Evolutionary conservation across 2,888 invertebrate species (phyloP).

Genomic region (Siphonodentalium dalli): DNA sequence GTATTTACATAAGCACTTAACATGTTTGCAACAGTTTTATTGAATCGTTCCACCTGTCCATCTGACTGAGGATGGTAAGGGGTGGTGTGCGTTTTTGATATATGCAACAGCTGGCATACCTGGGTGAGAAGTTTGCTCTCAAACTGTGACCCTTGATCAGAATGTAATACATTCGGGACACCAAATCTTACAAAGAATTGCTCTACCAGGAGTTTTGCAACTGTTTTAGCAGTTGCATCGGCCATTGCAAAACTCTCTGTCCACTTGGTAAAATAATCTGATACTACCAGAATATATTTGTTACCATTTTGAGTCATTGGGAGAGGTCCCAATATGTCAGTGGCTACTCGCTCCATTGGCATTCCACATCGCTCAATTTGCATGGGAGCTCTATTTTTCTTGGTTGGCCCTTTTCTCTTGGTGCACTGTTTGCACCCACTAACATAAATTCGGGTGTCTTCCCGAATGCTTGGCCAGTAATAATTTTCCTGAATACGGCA

Average conservation of each 20-base stretch:
- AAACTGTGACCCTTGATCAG: slow-evolving; percentile 1
- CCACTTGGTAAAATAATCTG: slow-evolving; percentile 9
- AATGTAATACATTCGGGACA: not conserved
- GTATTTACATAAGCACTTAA: slow-evolving; percentile 2
- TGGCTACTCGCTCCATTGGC: slow-evolving; percentile 7
- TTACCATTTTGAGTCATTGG: slow-evolving; percentile 3
- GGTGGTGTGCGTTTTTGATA: slow-evolving; percentile 4
- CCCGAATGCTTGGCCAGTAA: slow-evolving; percentile 6
- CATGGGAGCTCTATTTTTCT: not conserved
- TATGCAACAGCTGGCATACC: not conserved
- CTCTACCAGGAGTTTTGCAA: not conserved
- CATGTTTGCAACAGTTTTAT: slow-evolving; percentile 1
- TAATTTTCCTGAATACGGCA: not conserved
- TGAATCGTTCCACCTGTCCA: slow-evolving; percentile 1
- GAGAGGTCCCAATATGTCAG: not conserved
- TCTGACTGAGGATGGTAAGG: not conserved
- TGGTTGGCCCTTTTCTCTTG: slow-evolving; percentile 1
- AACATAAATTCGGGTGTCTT: not conserved
- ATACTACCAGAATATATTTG: slow-evolving; percentile 4
- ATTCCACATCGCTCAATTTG: not conserved
- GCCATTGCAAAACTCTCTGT: slow-evolving; percentile 1
- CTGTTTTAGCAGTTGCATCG: not conserved
- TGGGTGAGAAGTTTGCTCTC: not conserved
- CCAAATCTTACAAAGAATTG: not conserved
- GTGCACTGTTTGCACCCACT: slow-evolving; percentile 3